Evolutionary conservation across 2,888 invertebrate species (phyloP).

Genomic region (Phortica okadai): DNA sequence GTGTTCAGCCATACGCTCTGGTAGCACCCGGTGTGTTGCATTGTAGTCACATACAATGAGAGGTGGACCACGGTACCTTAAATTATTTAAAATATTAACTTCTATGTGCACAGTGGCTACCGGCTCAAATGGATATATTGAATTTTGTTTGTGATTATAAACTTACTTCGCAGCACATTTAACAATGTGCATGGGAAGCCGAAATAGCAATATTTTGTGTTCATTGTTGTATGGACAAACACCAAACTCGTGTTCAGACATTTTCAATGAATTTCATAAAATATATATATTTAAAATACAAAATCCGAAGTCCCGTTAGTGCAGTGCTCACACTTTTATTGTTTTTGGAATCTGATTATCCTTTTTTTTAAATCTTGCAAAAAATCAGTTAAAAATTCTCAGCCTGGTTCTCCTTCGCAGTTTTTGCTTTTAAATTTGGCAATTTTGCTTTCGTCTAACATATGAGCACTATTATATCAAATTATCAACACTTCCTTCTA

Average conservation of each 20-base stretch:
- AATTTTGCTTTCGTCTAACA: no score
- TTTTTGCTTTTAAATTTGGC: no score
- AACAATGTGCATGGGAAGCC: constrained; percentile 62
- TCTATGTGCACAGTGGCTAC: not conserved
- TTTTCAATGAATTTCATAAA: constrained; percentile 12
- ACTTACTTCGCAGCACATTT: constrained; percentile 58
- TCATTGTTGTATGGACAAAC: constrained; percentile 59
- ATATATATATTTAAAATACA: not conserved
- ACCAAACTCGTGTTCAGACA: constrained; percentile 52
- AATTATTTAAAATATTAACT: constrained; percentile 45
- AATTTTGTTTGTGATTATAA: not conserved
- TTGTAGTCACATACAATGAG: constrained; percentile 71
- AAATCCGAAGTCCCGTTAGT: not conserved
- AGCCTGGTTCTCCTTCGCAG: no score
- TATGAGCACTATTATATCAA: no score
- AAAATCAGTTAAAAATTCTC: not conserved
- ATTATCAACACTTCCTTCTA: no score
- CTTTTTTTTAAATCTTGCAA: not conserved
- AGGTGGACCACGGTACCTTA: constrained; percentile 57
- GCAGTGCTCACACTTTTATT: not conserved
- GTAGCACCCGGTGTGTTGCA: constrained; percentile 70
- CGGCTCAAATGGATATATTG: not conserved
- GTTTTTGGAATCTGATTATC: not conserved
- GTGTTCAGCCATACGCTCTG: constrained; percentile 62
- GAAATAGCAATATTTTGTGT: constrained; percentile 58